These are phyloP conservation scores for Sphaerophoria rueppellii DNA, from an alignment of 2,888 invertebrate species.

Conservation along the genomic window DNA sequence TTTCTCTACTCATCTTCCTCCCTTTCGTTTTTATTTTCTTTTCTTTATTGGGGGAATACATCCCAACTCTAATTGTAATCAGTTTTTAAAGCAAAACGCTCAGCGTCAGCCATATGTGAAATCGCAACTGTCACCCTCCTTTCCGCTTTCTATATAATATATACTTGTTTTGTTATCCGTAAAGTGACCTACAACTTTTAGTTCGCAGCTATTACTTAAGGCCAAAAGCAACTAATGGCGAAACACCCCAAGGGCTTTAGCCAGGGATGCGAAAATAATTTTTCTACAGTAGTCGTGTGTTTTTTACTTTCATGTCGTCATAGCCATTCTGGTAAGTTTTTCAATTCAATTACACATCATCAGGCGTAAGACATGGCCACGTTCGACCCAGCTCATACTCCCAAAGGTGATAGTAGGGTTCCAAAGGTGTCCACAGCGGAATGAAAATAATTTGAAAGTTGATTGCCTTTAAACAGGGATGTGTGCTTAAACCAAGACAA, in stretches of 20 bases:
- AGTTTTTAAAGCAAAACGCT: conserved; percentile 63
- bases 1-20: not conserved
- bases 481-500: too few species aligned
- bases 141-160: conserved; percentile 57
- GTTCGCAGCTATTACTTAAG: conserved; percentile 17
- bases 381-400: conserved; percentile 8
- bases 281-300: conserved; percentile 51
- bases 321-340: conserved; percentile 63
- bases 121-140: conserved; percentile 67
- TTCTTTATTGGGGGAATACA: not conserved
- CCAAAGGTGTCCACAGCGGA: conserved; percentile 26
- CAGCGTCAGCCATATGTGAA: conserved; percentile 72
- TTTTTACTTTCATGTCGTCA: not conserved
- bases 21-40: not conserved
- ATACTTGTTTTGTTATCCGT: too few species aligned
- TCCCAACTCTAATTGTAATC: conserved; percentile 49
- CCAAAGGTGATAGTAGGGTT: not conserved
- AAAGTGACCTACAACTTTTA: conserved; percentile 18
- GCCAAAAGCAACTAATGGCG: conserved; percentile 59
- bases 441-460: conserved; percentile 7
- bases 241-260: conserved; percentile 38
- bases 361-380: conserved; percentile 39
- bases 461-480: too few species aligned
- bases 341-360: conserved; percentile 68
- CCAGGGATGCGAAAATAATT: conserved; percentile 53